Conservation (phyloP, 2,113 vertebrate genomes). For the Rhinopithecus roxellana region DNA sequence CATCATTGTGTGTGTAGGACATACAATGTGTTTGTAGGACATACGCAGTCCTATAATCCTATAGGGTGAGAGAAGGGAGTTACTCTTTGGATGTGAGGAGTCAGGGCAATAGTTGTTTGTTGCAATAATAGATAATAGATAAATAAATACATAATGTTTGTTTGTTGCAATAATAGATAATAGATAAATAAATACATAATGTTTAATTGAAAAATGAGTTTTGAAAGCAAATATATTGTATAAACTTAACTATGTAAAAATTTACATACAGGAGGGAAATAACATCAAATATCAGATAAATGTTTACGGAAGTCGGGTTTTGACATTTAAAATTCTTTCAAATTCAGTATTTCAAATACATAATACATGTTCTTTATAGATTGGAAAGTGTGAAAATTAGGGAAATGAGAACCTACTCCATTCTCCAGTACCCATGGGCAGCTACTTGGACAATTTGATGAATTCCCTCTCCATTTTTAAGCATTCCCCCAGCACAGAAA, state of each 20-base stretch:
- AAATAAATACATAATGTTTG: background rate
- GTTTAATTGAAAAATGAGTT: background rate
- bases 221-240: background rate
- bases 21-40: background rate
- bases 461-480: background rate
- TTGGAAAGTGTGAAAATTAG: constrained; percentile 10
- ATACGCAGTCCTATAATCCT: background rate
- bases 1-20: background rate
- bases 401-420: background rate
- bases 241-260: background rate
- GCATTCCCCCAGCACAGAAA: background rate
- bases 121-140: background rate
- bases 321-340: background rate
- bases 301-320: constrained; percentile 25
- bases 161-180: background rate
- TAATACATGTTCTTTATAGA: background rate
- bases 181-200: background rate
- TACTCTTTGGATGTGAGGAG: background rate
- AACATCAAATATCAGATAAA: background rate
- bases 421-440: background rate
- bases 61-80: background rate
- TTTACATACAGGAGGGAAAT: background rate
- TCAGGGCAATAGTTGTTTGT: background rate
- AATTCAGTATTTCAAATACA: constrained; percentile 43
- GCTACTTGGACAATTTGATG: background rate